Evolutionary conservation across 2,113 vertebrate species (phyloP).

Genomic region (Apeltes quadracus): DNA sequence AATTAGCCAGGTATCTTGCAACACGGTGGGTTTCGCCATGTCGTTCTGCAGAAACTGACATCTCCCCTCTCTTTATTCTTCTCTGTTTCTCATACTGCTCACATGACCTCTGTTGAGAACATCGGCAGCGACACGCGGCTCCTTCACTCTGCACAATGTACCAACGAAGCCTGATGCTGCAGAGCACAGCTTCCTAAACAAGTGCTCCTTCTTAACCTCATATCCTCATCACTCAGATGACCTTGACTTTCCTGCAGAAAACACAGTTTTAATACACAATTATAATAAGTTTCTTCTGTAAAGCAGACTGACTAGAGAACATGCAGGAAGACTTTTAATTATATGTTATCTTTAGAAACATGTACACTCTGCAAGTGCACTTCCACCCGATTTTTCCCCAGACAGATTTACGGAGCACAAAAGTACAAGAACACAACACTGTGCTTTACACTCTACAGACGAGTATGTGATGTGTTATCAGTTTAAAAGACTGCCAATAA

Average conservation of each 20-base stretch:
- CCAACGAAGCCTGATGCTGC: conserved; percentile 33
- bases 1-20: background rate
- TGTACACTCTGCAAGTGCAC: conserved; percentile 20
- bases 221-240: background rate
- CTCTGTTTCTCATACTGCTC: conserved; percentile 7
- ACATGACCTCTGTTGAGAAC: conserved; percentile 6
- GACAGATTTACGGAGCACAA: conserved; percentile 40
- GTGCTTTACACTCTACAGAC: conserved; percentile 33
- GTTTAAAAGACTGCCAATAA: conserved; percentile 61
- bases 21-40: too few species aligned
- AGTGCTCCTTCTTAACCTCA: conserved; percentile 15
- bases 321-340: conserved; percentile 35
- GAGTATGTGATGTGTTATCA: conserved; percentile 60
- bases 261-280: conserved; percentile 62
- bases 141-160: conserved; percentile 26
- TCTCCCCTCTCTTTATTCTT: conserved; percentile 22
- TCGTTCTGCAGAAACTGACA: background rate
- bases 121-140: conserved; percentile 15
- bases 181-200: conserved; percentile 28
- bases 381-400: conserved; percentile 65
- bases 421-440: conserved; percentile 37
- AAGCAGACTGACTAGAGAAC: conserved; percentile 36
- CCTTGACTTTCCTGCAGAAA: conserved; percentile 19
- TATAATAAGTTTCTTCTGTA: conserved; percentile 34
- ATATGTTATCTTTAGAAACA: conserved; percentile 36